Conservation (phyloP, 2,113 vertebrate genomes). For the Pangasianodon hypophthalmus region DNA sequence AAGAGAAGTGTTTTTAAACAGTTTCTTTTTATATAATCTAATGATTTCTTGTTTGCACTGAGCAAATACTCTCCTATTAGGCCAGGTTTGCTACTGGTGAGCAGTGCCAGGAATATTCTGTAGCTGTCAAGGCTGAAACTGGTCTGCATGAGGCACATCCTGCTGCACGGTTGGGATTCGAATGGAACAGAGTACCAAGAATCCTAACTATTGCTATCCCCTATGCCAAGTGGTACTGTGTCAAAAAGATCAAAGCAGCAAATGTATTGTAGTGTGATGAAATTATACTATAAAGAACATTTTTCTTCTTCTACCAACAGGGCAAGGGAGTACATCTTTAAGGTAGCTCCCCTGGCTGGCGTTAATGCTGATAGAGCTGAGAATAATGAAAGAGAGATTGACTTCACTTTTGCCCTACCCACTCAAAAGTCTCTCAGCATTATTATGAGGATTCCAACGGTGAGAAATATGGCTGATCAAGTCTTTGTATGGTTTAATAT, state of each 20-base stretch:
- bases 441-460: conserved; percentile 66
- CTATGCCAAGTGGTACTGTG: conserved; percentile 67
- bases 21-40: not conserved
- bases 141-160: conserved; percentile 65
- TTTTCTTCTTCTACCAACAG: conserved; percentile 61
- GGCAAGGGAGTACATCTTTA: conserved; percentile 61
- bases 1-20: not conserved
- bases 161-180: conserved; percentile 69
- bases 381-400: conserved; percentile 71
- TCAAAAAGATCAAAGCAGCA: not conserved
- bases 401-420: conserved; percentile 69
- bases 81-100: conserved; percentile 70
- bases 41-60: not conserved
- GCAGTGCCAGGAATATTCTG: conserved; percentile 71
- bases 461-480: no score
- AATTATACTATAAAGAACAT: not conserved
- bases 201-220: conserved; percentile 63
- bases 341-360: conserved; percentile 57
- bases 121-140: conserved; percentile 63
- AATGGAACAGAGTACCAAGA: conserved; percentile 69
- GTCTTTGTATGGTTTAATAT: not conserved
- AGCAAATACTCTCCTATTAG: conserved; percentile 48
- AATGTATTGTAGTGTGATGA: not conserved
- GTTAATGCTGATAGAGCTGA: conserved; percentile 57
- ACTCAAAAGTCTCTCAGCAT: conserved; percentile 72